Conservation (phyloP, 2,113 vertebrate genomes). For the Prochilodus magdalenae region DNA sequence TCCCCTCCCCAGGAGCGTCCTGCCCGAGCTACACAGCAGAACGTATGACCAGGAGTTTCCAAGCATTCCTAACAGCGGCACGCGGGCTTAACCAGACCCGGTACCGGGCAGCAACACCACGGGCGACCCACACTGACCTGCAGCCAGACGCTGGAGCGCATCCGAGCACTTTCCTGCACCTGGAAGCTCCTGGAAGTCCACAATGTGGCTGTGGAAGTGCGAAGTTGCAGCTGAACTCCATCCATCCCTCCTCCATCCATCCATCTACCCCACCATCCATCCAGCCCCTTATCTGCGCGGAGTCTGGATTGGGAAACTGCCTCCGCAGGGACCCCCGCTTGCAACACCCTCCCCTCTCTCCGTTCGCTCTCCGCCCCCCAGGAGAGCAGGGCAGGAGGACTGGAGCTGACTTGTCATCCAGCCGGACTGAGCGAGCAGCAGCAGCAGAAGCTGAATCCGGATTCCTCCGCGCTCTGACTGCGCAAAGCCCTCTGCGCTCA, state of each 20-base stretch:
- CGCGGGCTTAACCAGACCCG: no score
- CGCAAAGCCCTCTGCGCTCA: not conserved
- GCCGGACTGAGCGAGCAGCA: not conserved
- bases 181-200: not conserved
- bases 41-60: not conserved
- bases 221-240: slow-evolving; percentile 73
- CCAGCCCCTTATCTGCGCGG: slow-evolving; percentile 53
- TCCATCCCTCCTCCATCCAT: slow-evolving; percentile 63
- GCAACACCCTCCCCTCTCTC: slow-evolving; percentile 56
- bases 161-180: not conserved
- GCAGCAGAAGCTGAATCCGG: not conserved
- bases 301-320: slow-evolving; percentile 68
- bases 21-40: not conserved
- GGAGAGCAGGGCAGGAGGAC: not conserved
- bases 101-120: no score
- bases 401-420: slow-evolving; percentile 1
- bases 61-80: no score
- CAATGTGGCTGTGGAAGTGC: slow-evolving; percentile 43
- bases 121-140: not conserved
- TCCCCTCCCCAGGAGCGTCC: not conserved
- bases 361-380: not conserved
- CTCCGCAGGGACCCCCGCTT: slow-evolving; percentile 67
- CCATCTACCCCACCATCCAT: slow-evolving; percentile 47
- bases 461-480: not conserved
- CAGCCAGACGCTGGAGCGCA: no score